Evolutionary conservation across 2,888 invertebrate species (phyloP), one percentile per base, ranked within the genome.

Genomic region (Orchesellides sinensis): DNA sequence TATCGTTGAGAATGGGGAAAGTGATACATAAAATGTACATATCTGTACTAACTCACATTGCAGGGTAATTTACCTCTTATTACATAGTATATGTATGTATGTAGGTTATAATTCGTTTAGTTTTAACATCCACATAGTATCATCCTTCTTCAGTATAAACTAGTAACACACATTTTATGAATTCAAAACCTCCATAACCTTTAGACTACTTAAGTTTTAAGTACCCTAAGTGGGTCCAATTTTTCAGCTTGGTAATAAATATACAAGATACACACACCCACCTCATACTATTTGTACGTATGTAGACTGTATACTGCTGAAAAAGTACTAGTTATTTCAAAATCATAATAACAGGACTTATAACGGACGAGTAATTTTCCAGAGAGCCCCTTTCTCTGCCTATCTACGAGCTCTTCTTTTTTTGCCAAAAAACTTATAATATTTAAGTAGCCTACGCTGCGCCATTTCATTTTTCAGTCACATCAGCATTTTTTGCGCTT

Each of bases 391-490:
- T 52, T 56, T 56, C 70, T 25, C 17, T 56, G 14, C 6, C 54
- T 56, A 21, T 23, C 35, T 32, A 14, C 14, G 8, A 23, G 10
- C 63, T 32, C 14, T 35, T 72, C 10, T 49, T 27, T 69, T 47
- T 19, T 27, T 35, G 29, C 25, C 3, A 14, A 40, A 29, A 61
- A 61, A 25, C 14, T 40, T 65, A 23, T 65, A 40, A 40, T 74
- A 74, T 49, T 74, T 74, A 74, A 49, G 73, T 63, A 63, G 63
- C 65, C 63, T 65, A 74, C 52, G 40, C 52, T 65, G 52, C 74
- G 63, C 32, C 74, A 74, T 74, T 74, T 74, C 63, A 32, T 65
- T 74, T 21, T 74, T 63, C 70, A 32, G 52, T 63, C 40, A 56
- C 40, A 59, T 72, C 74, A 74, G 74, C 74, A 65, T 65, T 74